Conservation (phyloP, 2,113 vertebrate genomes). For the Potamarius usumacintae region DNA sequence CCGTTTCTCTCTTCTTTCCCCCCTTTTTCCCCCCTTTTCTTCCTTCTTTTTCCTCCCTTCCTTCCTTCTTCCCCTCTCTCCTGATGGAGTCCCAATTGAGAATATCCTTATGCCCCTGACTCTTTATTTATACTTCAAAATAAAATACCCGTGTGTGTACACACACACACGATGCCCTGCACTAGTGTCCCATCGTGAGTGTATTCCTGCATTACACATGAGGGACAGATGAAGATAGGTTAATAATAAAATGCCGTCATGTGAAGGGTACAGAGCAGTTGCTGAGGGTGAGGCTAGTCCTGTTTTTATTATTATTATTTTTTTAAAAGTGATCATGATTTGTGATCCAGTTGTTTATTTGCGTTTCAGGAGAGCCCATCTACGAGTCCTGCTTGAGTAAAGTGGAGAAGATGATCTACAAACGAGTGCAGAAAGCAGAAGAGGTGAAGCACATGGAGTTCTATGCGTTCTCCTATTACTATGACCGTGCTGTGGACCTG, state of each 20-base stretch:
- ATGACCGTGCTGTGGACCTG: slow-evolving; percentile 83
- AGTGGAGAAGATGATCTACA: slow-evolving; percentile 81
- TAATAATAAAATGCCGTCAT: neutral
- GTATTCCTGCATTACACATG: neutral
- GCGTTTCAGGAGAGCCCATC: slow-evolving; percentile 69
- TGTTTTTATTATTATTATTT: no score
- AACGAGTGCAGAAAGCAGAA: slow-evolving; percentile 73
- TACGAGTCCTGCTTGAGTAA: slow-evolving; percentile 79
- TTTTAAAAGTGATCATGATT: neutral
- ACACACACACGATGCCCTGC: no score
- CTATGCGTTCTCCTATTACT: slow-evolving; percentile 93
- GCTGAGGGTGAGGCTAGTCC: neutral
- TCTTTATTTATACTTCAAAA: neutral
- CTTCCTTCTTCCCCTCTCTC: no score
- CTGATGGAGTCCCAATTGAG: no score
- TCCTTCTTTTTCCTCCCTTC: no score
- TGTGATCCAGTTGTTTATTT: neutral
- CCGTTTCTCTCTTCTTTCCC: no score
- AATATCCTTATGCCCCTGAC: no score
- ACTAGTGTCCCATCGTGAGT: no score
- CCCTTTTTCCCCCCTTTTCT: no score
- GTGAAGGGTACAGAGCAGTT: neutral
- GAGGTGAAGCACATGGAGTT: slow-evolving; percentile 80
- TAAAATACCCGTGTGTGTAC: neutral
- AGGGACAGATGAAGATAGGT: neutral